Percentiles rank a stretch among this genome's conserved stretches.
Conservation (phyloP, 2,797 vertebrate genomes). For the Todus mexicanus region DNA sequence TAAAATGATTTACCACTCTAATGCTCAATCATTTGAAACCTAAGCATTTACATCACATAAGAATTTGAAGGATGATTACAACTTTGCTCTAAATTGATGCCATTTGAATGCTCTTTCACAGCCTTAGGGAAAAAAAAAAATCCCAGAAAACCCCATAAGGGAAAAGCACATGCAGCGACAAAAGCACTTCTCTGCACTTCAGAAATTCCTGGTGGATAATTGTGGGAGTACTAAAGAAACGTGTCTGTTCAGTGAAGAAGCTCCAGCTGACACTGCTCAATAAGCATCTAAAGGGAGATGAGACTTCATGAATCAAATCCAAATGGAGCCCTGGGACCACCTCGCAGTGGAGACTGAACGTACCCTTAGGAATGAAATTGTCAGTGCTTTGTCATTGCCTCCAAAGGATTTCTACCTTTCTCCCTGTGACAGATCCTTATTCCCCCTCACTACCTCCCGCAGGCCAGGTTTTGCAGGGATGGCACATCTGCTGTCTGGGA, state of each 20-base stretch:
- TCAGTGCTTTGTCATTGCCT: background rate
- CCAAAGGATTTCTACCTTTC: background rate
- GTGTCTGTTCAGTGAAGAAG: background rate
- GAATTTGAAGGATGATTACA: background rate
- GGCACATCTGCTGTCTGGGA: background rate
- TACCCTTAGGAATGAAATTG: background rate
- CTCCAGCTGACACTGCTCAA: background rate
- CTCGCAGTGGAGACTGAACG: rapidly evolving
- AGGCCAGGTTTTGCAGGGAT: background rate
- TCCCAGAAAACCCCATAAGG: background rate
- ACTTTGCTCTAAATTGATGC: background rate
- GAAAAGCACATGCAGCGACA: background rate
- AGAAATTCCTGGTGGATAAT: background rate
- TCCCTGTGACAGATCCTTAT: background rate
- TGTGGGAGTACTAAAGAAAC: background rate
- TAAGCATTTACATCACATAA: background rate
- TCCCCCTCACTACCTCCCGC: background rate
- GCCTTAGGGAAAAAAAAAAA: background rate
- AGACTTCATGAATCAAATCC: background rate
- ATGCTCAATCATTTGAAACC: background rate
- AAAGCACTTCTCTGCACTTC: background rate
- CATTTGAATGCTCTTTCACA: background rate
- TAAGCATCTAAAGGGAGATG: background rate
- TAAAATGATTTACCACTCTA: background rate
- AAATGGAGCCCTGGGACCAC: background rate